Conservation (phyloP, 2,888 invertebrate species). For the Diplazon laetatorius region DNA sequence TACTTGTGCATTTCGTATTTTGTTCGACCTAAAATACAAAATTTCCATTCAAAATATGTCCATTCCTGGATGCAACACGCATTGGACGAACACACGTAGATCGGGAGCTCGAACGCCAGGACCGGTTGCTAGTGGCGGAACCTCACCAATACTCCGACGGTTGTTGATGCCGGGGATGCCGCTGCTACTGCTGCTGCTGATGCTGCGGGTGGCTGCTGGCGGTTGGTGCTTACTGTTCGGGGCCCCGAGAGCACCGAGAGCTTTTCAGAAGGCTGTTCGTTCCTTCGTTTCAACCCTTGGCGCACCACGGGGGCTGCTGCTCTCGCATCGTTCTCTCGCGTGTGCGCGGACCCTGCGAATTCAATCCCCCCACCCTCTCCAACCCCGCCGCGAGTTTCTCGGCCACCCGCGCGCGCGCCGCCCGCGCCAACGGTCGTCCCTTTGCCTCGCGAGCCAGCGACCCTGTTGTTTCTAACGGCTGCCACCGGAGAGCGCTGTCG, state of each 20-base stretch:
- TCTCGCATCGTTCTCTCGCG: slow-evolving; percentile 40
- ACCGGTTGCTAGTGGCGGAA: no score
- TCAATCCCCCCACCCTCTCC: slow-evolving; percentile 1
- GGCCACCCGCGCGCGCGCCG: background rate
- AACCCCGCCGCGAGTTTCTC: background rate
- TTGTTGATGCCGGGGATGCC: slow-evolving; percentile 23
- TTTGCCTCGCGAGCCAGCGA: slow-evolving; percentile 37
- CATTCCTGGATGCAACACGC: no score
- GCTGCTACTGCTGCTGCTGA: slow-evolving; percentile 30
- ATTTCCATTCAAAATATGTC: no score
- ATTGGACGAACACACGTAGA: no score
- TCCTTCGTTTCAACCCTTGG: slow-evolving; percentile 53
- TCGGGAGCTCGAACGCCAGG: no score
- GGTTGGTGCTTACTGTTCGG: slow-evolving; percentile 16
- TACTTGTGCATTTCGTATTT: no score
- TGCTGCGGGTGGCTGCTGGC: slow-evolving; percentile 3
- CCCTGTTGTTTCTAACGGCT: slow-evolving; percentile 73
- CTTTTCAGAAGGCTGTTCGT: slow-evolving; percentile 61
- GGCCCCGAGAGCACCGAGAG: slow-evolving; percentile 49
- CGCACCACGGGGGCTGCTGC: slow-evolving; percentile 25
- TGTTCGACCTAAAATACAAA: no score
- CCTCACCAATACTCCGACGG: slow-evolving; percentile 14
- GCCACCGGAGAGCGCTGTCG: slow-evolving; percentile 77
- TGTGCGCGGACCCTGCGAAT: slow-evolving; percentile 59
- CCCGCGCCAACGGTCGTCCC: background rate